Evolutionary conservation across 2,888 invertebrate species (phyloP).

Genomic region (Eristalinus aeneus): DNA sequence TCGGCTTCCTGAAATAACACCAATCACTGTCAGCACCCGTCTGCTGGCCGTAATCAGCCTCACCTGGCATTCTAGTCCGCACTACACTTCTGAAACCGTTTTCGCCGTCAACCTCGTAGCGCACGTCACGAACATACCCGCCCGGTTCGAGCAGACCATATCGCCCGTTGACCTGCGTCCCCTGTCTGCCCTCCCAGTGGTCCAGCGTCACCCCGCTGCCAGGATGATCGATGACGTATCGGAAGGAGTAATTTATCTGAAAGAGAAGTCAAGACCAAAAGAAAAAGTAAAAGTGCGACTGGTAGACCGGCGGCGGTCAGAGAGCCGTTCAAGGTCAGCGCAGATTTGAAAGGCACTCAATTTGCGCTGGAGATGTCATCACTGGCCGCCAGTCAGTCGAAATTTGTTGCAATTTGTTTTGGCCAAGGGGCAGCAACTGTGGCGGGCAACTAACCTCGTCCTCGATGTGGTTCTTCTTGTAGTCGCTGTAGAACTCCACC

Average conservation of each 20-base stretch:
- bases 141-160: slow-evolving; percentile 77
- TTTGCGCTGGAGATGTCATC: neutral
- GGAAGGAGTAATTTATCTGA: slow-evolving; percentile 76
- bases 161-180: slow-evolving; percentile 75
- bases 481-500: slow-evolving; percentile 77
- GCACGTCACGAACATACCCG: slow-evolving; percentile 77
- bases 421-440: neutral
- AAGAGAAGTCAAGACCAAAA: slow-evolving; percentile 7
- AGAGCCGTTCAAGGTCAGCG: slow-evolving; percentile 36
- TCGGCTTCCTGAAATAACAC: slow-evolving; percentile 72
- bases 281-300: slow-evolving; percentile 40
- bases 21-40: neutral
- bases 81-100: slow-evolving; percentile 76
- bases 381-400: neutral
- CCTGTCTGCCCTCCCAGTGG: slow-evolving; percentile 77
- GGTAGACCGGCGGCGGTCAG: neutral
- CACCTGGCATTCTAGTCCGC: slow-evolving; percentile 75
- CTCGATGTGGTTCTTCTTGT: slow-evolving; percentile 77
- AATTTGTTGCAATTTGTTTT: neutral
- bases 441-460: slow-evolving; percentile 73
- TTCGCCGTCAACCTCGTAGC: slow-evolving; percentile 76
- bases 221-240: slow-evolving; percentile 76
- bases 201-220: slow-evolving; percentile 76
- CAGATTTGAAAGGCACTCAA: neutral
- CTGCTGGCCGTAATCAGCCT: neutral